phyloP scores from a whole-genome alignment of 1,140 invertebrate species.

The Lordiphosa mommai region DNA sequence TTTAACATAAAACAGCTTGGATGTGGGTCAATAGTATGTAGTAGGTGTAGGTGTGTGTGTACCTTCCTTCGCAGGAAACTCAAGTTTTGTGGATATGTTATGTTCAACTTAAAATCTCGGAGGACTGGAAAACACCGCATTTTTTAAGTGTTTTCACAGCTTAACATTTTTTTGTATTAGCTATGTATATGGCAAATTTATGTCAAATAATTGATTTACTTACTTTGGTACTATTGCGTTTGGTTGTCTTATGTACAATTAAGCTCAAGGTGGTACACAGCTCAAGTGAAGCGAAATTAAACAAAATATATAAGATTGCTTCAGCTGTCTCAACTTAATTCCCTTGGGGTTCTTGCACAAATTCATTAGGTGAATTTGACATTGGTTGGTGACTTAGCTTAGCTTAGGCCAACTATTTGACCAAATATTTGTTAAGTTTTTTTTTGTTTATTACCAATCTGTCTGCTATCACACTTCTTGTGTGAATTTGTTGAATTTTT shows the following conservation, averaged over 20 bases:
- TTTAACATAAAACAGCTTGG: too few species aligned
- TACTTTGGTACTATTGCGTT: conserved; percentile 69
- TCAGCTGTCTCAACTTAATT: too few species aligned
- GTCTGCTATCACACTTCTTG: too few species aligned
- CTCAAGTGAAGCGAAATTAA: too few species aligned
- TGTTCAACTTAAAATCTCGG: conserved; percentile 27
- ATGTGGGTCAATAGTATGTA: not conserved
- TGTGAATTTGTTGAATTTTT: too few species aligned
- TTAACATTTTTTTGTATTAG: conserved; percentile 8
- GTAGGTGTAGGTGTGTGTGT: not conserved
- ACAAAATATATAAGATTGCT: too few species aligned
- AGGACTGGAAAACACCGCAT: conserved; percentile 11
- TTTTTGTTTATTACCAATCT: too few species aligned
- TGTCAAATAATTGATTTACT: conserved; percentile 74
- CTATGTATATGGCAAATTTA: conserved; percentile 26
- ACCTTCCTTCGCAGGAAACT: not conserved
- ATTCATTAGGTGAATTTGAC: too few species aligned
- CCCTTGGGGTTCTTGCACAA: too few species aligned
- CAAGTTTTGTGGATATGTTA: conserved; percentile 31
- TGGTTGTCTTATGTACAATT: conserved; percentile 55
- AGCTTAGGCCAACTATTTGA: too few species aligned
- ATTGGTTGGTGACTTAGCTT: too few species aligned
- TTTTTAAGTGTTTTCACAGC: not conserved
- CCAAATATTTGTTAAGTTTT: too few species aligned
- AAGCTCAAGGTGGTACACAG: not conserved